Base-by-base conservation (phyloP, 2,888 invertebrate species). In the Lordiphosa fenestrarum region DNA sequence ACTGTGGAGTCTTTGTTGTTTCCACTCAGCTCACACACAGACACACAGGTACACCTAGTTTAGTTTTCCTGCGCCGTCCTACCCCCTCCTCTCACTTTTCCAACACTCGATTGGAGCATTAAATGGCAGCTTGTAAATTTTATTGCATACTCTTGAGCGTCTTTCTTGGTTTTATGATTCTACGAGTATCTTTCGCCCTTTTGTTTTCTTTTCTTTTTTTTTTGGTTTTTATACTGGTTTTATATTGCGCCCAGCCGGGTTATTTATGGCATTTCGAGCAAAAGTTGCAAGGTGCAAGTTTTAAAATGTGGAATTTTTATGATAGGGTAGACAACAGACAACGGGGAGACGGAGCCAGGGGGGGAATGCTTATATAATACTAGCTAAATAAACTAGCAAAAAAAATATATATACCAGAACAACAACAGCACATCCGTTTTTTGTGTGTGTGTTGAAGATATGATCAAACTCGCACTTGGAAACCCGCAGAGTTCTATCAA, bases 251-350 rank as follows among this genome's bases (percentile, higher is more conserved):
- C 49, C 64, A 62, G 56, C 23, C 53, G 44, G 51, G 68, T 82
- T 76, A 80, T 81, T 81, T 81, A 81, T 68, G 80, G 63, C 80
- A 76, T 69, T 74, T 76, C 62, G 47, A 59, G 73, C 76, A 82
- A 82, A 82, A 80, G 83, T 82, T 81, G 80, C 80, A 81, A 81
- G 80, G 83, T 81, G 80, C 83, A 81, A 76, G 74, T 83, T 82
- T 72, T 63, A 51, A 55, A 55, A 50, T 77, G 65, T 77, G 81
- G 81, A 74, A 78, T 81, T 78, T 77, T 77, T 78, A 78, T 73
- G 78, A 54, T 53, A 47, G 54, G 62, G 60, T 54, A 72, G 63
- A 54, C 59, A 61, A 58, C 30, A 36, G 25, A 6, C 25, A 38
- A n/a, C 4, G 4, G 13, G 10, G 7, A 42, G n/a, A 2, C 30